Conservation (phyloP, 2,797 vertebrate species). For the Gambelia wislizenii region DNA sequence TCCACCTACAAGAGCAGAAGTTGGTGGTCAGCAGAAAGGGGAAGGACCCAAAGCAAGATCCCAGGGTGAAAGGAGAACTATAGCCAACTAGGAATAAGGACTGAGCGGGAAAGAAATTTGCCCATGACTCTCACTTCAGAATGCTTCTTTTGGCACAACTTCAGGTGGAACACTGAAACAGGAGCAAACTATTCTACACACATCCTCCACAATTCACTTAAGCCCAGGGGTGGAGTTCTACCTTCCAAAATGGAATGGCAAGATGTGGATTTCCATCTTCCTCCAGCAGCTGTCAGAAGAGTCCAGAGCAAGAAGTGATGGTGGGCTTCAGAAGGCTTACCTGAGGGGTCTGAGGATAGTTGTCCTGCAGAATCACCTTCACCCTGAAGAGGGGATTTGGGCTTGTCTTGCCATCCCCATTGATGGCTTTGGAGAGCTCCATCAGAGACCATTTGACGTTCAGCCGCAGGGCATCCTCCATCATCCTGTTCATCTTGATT, state of each 20-base stretch:
- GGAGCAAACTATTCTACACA: not conserved
- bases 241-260: not conserved
- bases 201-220: not conserved
- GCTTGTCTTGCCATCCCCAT: conserved; percentile 83
- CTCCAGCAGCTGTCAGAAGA: no score
- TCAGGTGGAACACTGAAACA: not conserved
- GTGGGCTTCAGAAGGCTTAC: conserved; percentile 63
- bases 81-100: not conserved
- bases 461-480: conserved; percentile 84
- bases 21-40: no score
- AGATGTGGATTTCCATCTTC: not conserved
- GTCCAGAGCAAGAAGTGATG: no score
- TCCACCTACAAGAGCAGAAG: conserved; percentile 79
- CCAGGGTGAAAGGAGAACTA: not conserved
- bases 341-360: conserved; percentile 76
- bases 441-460: conserved; percentile 87
- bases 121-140: no score
- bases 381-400: conserved; percentile 87
- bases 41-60: not conserved
- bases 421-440: conserved; percentile 87
- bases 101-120: no score
- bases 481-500: conserved; percentile 82
- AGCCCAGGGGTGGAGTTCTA: not conserved
- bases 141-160: no score
- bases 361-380: conserved; percentile 80